Conservation (phyloP, 2,113 vertebrate species). For the Rousettus leschenaultii region DNA sequence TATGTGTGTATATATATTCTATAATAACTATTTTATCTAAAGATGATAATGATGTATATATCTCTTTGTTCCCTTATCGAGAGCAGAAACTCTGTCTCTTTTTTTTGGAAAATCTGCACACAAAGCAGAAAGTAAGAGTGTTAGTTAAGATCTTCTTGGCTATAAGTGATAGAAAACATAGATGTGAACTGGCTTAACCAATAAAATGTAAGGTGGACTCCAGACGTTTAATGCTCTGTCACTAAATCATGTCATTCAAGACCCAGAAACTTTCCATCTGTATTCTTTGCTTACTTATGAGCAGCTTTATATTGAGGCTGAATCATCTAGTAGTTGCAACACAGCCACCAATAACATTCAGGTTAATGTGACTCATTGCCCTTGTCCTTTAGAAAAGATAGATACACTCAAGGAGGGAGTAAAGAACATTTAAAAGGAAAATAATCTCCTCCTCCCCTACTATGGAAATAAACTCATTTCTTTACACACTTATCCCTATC, state of each 20-base stretch:
- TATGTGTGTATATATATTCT: background rate
- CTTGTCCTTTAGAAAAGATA: background rate
- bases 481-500: background rate
- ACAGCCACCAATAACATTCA: background rate
- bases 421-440: background rate
- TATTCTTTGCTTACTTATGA: background rate
- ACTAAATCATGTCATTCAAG: background rate
- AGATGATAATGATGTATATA: background rate
- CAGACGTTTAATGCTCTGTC: background rate
- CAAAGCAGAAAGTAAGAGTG: background rate
- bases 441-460: background rate
- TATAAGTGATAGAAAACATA: background rate
- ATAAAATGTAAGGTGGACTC: background rate
- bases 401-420: background rate
- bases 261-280: background rate
- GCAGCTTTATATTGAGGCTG: background rate
- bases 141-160: background rate
- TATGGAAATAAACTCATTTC: background rate
- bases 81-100: background rate
- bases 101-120: background rate
- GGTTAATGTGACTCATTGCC: background rate
- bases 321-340: background rate
- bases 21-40: background rate
- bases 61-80: background rate
- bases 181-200: background rate